phyloP scores from a whole-genome alignment of 23 tunicate genomes.

The Corella eumyota region DNA sequence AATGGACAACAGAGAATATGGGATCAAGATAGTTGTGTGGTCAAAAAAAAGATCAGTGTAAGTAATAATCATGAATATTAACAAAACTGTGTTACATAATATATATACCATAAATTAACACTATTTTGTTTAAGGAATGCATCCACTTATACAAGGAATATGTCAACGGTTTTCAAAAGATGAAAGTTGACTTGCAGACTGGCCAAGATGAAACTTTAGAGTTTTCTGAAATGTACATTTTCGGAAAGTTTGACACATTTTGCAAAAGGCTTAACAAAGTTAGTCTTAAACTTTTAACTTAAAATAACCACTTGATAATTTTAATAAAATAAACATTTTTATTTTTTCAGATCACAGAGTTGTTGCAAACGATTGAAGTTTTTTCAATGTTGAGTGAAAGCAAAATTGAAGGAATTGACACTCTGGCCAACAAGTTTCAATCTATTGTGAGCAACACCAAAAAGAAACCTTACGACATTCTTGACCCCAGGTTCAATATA shows the following conservation, averaged over 20 bases:
- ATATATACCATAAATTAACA: neutral
- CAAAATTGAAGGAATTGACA: slow-evolving; percentile 94
- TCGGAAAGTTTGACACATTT: slow-evolving; percentile 98
- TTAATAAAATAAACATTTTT: too few relatives aligned
- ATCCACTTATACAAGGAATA: slow-evolving; percentile 77
- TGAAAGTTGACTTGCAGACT: slow-evolving; percentile 69
- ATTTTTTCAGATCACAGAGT: slow-evolving; percentile 66
- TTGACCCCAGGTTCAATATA: slow-evolving; percentile 57
- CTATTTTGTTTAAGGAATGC: slow-evolving; percentile 45
- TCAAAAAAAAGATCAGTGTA: slow-evolving; percentile 62
- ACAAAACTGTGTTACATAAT: neutral
- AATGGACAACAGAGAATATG: slow-evolving; percentile 58
- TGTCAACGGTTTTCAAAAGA: slow-evolving; percentile 65
- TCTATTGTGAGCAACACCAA: slow-evolving; percentile 68
- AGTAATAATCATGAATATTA: neutral
- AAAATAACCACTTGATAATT: too few relatives aligned
- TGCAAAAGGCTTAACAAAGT: slow-evolving; percentile 88
- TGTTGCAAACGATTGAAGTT: slow-evolving; percentile 79
- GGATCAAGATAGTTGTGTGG: slow-evolving; percentile 80
- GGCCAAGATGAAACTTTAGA: slow-evolving; percentile 53
- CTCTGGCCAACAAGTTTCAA: slow-evolving; percentile 56
- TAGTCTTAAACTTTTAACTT: neutral
- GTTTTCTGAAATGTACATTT: slow-evolving; percentile 98
- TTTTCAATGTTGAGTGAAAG: slow-evolving; percentile 73
- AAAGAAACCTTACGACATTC: slow-evolving; percentile 91